phyloP scores from a whole-genome alignment of 1,140 invertebrate genomes.

The Acyrthosiphon pisum region DNA sequence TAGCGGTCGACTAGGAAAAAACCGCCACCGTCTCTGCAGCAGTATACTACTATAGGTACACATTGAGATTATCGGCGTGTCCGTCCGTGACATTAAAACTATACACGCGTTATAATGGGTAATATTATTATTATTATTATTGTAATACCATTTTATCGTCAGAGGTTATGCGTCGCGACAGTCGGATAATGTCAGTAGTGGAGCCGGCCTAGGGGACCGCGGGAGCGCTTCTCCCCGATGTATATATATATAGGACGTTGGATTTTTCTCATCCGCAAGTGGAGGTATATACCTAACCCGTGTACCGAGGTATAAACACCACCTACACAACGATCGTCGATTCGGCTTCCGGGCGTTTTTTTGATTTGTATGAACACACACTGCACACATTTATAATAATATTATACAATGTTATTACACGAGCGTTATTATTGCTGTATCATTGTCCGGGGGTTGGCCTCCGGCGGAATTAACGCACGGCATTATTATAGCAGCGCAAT shows the following conservation, averaged over 20 bases:
- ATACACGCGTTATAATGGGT: not conserved
- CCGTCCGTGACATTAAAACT: not conserved
- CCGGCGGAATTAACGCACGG: slow-evolving; percentile 26
- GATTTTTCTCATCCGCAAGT: not conserved
- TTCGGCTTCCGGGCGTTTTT: slow-evolving; percentile 30
- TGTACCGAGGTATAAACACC: not conserved
- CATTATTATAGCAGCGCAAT: slow-evolving; percentile 14
- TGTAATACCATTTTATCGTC: not conserved
- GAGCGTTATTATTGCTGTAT: slow-evolving; percentile 29
- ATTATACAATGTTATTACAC: not conserved
- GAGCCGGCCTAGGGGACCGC: not conserved
- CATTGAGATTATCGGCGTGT: not conserved
- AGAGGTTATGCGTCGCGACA: not conserved
- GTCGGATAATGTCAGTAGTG: not conserved
- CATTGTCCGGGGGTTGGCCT: slow-evolving; percentile 22
- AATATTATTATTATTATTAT: not conserved
- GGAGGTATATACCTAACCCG: too few species aligned
- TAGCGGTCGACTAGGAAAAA: not conserved
- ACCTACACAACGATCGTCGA: not conserved
- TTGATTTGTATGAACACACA: not conserved
- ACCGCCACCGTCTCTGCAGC: not conserved
- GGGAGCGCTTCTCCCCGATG: not conserved
- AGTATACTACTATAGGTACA: too few species aligned
- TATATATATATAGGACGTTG: not conserved
- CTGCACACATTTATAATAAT: too few species aligned